These are phyloP conservation scores for Leucopternis melanops DNA, from an alignment of 2,113 vertebrate genomes.

Conservation along the genomic window DNA sequence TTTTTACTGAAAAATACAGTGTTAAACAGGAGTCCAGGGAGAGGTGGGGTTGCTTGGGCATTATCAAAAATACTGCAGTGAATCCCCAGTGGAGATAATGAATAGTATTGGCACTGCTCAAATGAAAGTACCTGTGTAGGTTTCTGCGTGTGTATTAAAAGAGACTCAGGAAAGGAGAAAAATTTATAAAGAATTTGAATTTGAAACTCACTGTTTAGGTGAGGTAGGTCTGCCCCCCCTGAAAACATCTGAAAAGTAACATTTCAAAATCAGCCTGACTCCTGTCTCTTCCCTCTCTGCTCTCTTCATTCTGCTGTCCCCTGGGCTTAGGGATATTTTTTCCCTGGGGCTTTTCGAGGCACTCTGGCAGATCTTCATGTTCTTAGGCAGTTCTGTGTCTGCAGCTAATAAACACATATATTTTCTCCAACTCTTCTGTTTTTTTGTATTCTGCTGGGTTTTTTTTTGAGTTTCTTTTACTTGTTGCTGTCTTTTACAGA, in stretches of 20 bases:
- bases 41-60: not conserved
- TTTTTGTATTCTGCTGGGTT: not conserved
- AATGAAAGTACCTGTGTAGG: not conserved
- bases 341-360: not conserved
- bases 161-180: not conserved
- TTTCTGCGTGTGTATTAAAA: not conserved
- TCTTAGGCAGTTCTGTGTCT: not conserved
- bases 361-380: not conserved
- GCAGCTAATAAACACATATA: not conserved
- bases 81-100: accelerated
- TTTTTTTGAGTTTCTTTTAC: not conserved
- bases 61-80: not conserved
- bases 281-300: not conserved
- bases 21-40: not conserved
- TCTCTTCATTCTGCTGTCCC: not conserved
- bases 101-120: not conserved
- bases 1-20: not conserved
- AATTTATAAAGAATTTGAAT: not conserved
- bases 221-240: not conserved
- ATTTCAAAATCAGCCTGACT: not conserved
- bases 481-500: not conserved
- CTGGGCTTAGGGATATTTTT: not conserved
- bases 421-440: not conserved
- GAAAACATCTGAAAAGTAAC: not conserved
- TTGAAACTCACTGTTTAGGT: not conserved